Percentiles rank a stretch among this genome's conserved stretches.
Evolutionary conservation across 2,113 vertebrate genomes (phyloP).

Genomic region (Garra rufa): DNA sequence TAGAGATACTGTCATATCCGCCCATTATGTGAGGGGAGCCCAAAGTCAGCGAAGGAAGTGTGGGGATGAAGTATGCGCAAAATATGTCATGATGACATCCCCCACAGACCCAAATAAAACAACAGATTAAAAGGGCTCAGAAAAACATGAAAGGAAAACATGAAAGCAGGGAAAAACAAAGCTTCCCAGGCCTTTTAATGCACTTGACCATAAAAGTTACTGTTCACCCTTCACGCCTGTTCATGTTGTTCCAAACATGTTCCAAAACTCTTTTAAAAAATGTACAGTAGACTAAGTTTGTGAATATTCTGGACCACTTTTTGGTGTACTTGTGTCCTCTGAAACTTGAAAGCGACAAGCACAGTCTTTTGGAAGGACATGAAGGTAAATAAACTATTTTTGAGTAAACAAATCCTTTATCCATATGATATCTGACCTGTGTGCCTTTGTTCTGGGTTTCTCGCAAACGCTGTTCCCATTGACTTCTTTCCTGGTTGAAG

Average conservation of each 20-base stretch:
- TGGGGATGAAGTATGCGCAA: slow-evolving; percentile 26
- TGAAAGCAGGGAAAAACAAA: not conserved
- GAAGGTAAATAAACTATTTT: not conserved
- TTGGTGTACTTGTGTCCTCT: not conserved
- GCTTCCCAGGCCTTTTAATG: not conserved
- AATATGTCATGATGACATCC: slow-evolving; percentile 3
- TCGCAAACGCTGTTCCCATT: slow-evolving; percentile 87
- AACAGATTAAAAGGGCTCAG: not conserved
- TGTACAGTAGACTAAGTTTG: not conserved
- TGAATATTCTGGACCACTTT: not conserved
- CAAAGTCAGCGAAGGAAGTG: slow-evolving; percentile 27
- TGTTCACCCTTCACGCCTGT: too few relatives aligned
- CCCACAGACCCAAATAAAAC: slow-evolving; percentile 1
- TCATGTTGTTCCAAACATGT: too few relatives aligned
- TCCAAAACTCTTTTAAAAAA: not conserved
- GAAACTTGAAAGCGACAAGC: not conserved
- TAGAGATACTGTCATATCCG: slow-evolving; percentile 40
- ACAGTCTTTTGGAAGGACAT: not conserved
- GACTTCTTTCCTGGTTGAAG: slow-evolving; percentile 89
- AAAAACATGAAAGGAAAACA: slow-evolving; percentile 3
- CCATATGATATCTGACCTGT: slow-evolving; percentile 75
- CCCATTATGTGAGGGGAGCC: slow-evolving; percentile 13
- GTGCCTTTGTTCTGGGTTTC: slow-evolving; percentile 85
- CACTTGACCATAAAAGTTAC: not conserved
- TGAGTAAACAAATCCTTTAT: not conserved